Conservation (phyloP, 53 echinoderm and acorn worm species). For the Astropecten irregularis region DNA sequence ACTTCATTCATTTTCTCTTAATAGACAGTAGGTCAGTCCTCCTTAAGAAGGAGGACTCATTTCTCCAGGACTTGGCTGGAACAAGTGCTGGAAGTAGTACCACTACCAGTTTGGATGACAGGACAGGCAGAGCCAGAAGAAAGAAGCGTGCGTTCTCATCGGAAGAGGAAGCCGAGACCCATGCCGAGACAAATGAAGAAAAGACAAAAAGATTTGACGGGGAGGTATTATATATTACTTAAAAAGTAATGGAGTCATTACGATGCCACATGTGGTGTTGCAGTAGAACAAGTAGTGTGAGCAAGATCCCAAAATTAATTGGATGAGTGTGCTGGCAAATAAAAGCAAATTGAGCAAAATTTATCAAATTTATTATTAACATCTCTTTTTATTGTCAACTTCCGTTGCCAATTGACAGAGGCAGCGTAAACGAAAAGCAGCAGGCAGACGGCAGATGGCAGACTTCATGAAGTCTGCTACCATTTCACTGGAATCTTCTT, state of each 20-base stretch:
- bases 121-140: not conserved
- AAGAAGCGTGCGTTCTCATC: not conserved
- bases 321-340: conserved; percentile 6
- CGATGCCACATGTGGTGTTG: no score
- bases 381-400: not conserved
- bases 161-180: not conserved
- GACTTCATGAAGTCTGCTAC: not conserved
- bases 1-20: not conserved
- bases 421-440: not conserved
- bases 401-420: not conserved
- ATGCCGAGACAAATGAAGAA: not conserved
- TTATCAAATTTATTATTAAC: not conserved
- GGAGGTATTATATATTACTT: not conserved
- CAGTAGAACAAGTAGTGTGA: no score
- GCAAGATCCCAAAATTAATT: no score
- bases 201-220: not conserved
- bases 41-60: not conserved
- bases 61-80: not conserved
- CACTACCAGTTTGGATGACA: not conserved
- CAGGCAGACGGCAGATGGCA: not conserved
- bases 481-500: not conserved
- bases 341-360: not conserved
- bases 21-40: conserved; percentile 15
- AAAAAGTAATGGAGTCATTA: not conserved
- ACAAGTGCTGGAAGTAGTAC: not conserved